These are phyloP conservation scores for Nymphalis polychloros DNA, from an alignment of 2,888 invertebrate species.

Conservation along the genomic window DNA sequence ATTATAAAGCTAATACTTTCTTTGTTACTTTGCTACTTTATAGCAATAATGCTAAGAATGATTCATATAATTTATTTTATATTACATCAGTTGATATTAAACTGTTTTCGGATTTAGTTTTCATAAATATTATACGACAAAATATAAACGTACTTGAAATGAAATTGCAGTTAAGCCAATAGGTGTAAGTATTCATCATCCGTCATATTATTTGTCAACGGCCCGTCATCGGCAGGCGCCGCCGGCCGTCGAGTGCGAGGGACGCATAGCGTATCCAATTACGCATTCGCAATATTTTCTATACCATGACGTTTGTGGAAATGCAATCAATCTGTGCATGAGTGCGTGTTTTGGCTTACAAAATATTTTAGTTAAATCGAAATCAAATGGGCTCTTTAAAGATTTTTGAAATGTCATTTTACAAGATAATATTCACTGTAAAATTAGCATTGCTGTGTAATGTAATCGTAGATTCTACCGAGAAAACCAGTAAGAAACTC, in stretches of 20 bases:
- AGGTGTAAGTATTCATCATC: slow-evolving; percentile 53
- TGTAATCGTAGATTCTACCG: too few relatives aligned
- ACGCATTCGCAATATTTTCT: slow-evolving; percentile 79
- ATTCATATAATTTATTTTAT: background rate
- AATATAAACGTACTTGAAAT: slow-evolving; percentile 45
- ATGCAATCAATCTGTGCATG: slow-evolving; percentile 67
- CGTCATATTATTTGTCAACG: slow-evolving; percentile 77
- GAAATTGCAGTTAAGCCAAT: slow-evolving; percentile 64
- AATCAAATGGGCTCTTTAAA: too few relatives aligned
- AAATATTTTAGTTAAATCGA: too few relatives aligned
- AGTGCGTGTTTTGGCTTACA: too few relatives aligned
- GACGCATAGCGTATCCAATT: slow-evolving; percentile 74
- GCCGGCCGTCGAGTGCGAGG: slow-evolving; percentile 63
- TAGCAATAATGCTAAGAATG: background rate
- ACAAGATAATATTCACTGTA: too few relatives aligned
- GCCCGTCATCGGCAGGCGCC: slow-evolving; percentile 68
- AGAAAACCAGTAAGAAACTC: too few relatives aligned
- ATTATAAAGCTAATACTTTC: slow-evolving; percentile 22
- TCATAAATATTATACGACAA: background rate
- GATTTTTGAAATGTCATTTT: too few relatives aligned
- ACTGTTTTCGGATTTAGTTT: background rate
- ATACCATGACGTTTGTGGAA: slow-evolving; percentile 67
- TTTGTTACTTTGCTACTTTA: slow-evolving; percentile 4
- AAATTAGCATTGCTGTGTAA: too few relatives aligned
- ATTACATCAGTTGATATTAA: background rate